phyloP scores from a whole-genome alignment of 2,113 vertebrate genomes.

The Rattus norvegicus region DNA sequence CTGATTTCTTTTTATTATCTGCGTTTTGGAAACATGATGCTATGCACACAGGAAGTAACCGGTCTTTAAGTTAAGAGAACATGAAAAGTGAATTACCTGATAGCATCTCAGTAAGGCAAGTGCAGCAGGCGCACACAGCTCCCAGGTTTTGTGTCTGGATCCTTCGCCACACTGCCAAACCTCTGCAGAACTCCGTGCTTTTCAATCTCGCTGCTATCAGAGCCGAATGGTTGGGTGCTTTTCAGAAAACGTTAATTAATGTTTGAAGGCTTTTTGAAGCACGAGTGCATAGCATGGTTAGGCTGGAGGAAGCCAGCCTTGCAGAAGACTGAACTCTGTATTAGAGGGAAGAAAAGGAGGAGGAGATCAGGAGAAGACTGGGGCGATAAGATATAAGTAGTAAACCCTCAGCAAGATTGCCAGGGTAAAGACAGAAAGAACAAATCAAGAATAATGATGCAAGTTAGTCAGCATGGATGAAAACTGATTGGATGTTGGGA shows the following conservation, averaged over 20 bases:
- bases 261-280: slow-evolving; percentile 13
- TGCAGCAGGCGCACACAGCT: not conserved
- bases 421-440: not conserved
- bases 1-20: not conserved
- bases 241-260: slow-evolving; percentile 3
- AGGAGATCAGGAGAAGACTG: not conserved
- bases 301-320: not conserved
- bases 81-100: not conserved
- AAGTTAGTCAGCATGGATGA: not conserved
- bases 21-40: rapidly evolving
- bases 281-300: not conserved
- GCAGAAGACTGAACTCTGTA: not conserved
- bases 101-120: not conserved
- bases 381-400: slow-evolving; percentile 10
- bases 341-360: not conserved
- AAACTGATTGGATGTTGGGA: not conserved
- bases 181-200: not conserved
- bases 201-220: not conserved
- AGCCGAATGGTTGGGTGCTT: not conserved
- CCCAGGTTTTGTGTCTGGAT: not conserved
- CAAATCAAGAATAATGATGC: not conserved
- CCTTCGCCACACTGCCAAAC: not conserved
- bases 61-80: not conserved
- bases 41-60: not conserved
- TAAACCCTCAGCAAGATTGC: not conserved